Conservation (phyloP, 92 coral and sea anemone genomes). For the Anthopleura xanthogrammica region DNA sequence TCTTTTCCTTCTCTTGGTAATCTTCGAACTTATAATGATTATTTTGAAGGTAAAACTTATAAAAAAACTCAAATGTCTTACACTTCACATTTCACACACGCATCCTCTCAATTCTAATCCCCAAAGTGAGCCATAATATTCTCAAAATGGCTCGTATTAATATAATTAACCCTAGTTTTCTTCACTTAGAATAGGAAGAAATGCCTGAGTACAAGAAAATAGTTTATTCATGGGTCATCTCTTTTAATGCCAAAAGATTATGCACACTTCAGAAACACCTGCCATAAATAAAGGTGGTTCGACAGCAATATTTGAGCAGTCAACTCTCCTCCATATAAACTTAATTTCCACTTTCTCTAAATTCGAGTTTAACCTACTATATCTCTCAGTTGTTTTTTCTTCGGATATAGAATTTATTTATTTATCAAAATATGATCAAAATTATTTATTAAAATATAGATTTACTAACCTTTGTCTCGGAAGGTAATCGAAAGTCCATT, state of each 20-base stretch:
- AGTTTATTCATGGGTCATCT: neutral
- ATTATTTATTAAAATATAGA: neutral
- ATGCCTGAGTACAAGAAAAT: neutral
- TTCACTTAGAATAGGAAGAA: neutral
- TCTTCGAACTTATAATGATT: no score
- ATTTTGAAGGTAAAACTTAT: no score
- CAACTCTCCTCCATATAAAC: neutral
- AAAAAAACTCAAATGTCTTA: neutral
- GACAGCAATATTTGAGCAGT: neutral
- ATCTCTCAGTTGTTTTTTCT: no score
- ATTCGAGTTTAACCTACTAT: no score
- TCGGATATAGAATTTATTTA: no score
- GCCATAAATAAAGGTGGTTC: neutral
- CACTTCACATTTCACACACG: no score
- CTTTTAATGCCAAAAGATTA: neutral
- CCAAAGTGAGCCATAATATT: no score
- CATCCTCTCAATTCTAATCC: no score
- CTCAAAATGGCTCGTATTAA: no score
- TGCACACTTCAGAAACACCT: neutral
- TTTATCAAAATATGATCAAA: neutral
- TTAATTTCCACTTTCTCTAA: neutral
- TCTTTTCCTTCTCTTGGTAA: neutral
- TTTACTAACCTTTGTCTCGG: slow-evolving; percentile 60
- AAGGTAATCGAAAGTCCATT: slow-evolving; percentile 37
- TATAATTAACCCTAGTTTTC: neutral